Base-by-base conservation (phyloP, 2,797 vertebrate species). In the Gallinago nigripennis region DNA sequence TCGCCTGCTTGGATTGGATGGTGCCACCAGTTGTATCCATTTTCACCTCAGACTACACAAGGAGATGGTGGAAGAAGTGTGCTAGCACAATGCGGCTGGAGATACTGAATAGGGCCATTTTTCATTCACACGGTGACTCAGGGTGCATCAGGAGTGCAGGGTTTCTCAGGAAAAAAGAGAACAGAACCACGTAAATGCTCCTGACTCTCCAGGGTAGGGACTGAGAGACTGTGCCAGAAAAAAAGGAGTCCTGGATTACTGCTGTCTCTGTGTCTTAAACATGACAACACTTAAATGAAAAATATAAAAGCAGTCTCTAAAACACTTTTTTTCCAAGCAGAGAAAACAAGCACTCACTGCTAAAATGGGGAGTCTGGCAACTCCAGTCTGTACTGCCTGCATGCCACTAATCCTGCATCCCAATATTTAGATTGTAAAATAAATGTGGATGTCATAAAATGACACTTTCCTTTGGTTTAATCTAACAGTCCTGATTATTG, bases 341-440 rank as follows among this genome's bases (percentile, higher is more conserved):
- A 80, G 35, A 60, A 68, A 68, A 37, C 5, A 17, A 50, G 4
- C 6, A 50, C 7, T 68, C 16, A 18, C 68, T 70, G 13, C 8
- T 68, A 24, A 45, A 45, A 57, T 23, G 16, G 17, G 11, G n/a
- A 76, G 28, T 16, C 9, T 61, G n/a, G 6, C 9, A 57, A 31
- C 11, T 8, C 19, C 82, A 83, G 6, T 30, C 39, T 48, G 10
- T 45, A 57, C 17, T 33, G 25, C 80, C 58, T 73, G 10, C 5
- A 11, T 61, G 30, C 11, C 0, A 0, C 57, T 66, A 58, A 63
- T 77, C 30, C 25, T 73, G 7, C 25, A n/a, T 58, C 60, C 6
- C 20, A 78, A 51, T 10, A 53, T 14, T 48, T 60, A 46, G 33
- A 57, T 8, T 46, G 13, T 53, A 82, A 90, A 88, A 77, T 33